A percentile compares a stretch with the other conserved stretches of the same genome.
These are phyloP conservation scores for Eunapius fragilis DNA, from an alignment of 37 sponge, comb jelly and placozoan species.

Conservation along the genomic window DNA sequence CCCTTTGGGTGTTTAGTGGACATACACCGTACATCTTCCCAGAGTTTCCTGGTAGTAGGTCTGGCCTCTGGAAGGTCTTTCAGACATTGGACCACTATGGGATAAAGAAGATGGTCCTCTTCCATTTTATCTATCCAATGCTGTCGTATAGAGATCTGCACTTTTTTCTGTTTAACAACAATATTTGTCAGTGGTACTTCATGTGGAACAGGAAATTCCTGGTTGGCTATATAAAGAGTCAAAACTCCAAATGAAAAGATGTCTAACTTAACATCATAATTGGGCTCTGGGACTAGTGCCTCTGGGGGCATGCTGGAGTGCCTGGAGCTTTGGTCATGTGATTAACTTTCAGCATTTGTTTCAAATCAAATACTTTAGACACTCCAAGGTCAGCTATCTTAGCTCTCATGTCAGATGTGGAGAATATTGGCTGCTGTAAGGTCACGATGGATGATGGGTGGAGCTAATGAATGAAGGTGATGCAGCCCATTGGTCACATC, in stretches of 20 bases:
- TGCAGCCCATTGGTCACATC: slow-evolving; percentile 5
- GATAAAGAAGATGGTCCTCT: neutral
- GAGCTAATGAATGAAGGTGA: neutral
- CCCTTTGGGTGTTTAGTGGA: neutral
- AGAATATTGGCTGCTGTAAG: slow-evolving; percentile 1
- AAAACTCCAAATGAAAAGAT: slow-evolving; percentile 11
- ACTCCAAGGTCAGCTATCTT: slow-evolving; percentile 12
- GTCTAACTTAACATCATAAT: neutral
- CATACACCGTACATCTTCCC: neutral
- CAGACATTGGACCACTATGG: neutral
- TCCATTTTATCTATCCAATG: slow-evolving; percentile 16
- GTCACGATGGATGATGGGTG: slow-evolving; percentile 11
- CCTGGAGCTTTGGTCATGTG: slow-evolving; percentile 8
- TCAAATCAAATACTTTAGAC: neutral
- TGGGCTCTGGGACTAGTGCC: neutral
- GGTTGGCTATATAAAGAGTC: neutral
- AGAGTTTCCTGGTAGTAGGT: neutral
- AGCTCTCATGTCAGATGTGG: slow-evolving; percentile 5
- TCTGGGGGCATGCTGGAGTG: slow-evolving; percentile 14
- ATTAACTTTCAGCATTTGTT: neutral
- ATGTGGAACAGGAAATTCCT: neutral
- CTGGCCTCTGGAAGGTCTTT: neutral
- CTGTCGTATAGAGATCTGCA: neutral
- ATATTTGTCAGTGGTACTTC: neutral
- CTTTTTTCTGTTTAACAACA: neutral